Conservation (phyloP, 2,113 vertebrate species). For the Bothrops jararaca region DNA sequence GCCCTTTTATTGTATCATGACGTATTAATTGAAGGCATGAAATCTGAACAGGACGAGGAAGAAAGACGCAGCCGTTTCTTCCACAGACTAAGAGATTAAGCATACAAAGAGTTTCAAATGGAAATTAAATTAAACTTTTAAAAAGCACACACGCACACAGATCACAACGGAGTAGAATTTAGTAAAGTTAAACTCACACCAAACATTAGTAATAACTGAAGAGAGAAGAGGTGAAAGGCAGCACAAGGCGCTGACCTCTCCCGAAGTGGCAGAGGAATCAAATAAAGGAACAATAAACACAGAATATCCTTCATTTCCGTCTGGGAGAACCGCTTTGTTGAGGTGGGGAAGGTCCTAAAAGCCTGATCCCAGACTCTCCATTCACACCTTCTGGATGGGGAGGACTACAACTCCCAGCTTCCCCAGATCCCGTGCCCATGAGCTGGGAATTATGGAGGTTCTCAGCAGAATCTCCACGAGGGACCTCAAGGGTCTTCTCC, state of each 20-base stretch:
- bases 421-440: not conserved
- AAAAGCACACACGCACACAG: not conserved
- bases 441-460: not conserved
- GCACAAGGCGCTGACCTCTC: too few species aligned
- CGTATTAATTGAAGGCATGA: not conserved
- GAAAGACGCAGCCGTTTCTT: too few species aligned
- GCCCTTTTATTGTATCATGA: constrained; percentile 23
- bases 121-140: constrained; percentile 35
- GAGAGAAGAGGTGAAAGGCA: not conserved
- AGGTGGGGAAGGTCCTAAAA: not conserved
- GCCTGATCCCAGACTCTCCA: not conserved
- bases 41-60: not conserved
- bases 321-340: not conserved
- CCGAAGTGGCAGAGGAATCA: not conserved
- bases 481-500: not conserved
- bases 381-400: not conserved
- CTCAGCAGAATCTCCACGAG: not conserved
- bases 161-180: not conserved
- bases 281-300: too few species aligned
- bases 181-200: constrained; percentile 28
- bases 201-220: not conserved
- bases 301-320: constrained; percentile 46
- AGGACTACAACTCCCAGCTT: not conserved
- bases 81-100: not conserved
- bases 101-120: not conserved